A percentile compares a stretch with the other conserved stretches of the same genome.
These are phyloP conservation scores for Fragum sueziense DNA, from an alignment of 2,888 invertebrate genomes.

Conservation along the genomic window DNA sequence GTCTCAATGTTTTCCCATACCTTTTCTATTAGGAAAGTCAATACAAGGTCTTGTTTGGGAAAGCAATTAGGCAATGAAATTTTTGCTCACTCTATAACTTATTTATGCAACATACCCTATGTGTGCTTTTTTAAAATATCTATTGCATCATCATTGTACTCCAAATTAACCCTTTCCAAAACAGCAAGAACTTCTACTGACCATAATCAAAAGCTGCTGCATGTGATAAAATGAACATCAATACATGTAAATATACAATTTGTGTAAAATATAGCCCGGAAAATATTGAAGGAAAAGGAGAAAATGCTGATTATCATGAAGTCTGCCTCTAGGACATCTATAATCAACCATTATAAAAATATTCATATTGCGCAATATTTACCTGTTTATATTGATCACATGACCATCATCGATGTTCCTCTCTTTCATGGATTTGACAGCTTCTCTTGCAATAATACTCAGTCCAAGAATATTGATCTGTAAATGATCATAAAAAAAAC, in stretches of 20 bases:
- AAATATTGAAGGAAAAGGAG: neutral
- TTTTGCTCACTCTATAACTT: neutral
- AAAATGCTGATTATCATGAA: neutral
- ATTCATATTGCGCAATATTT: neutral
- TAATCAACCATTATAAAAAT: neutral
- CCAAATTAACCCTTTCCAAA: neutral
- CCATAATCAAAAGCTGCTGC: neutral
- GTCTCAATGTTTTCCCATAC: too few species aligned
- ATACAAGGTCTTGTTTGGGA: too few species aligned
- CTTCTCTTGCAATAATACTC: conserved; percentile 73
- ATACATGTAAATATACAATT: too few species aligned
- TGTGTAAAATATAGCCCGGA: neutral
- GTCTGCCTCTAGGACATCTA: neutral
- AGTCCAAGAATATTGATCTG: neutral
- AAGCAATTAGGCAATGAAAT: neutral
- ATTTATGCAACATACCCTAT: neutral
- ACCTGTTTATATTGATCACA: conserved; percentile 87
- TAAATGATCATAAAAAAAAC: too few species aligned
- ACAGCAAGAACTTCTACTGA: neutral
- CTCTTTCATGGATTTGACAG: conserved; percentile 84
- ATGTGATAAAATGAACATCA: neutral
- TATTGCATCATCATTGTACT: neutral
- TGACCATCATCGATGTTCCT: conserved; percentile 84
- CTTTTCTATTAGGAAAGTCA: too few species aligned
- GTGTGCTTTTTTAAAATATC: neutral